phyloP scores from a whole-genome alignment of 2,113 vertebrate genomes.

The Crotalus helleri region DNA sequence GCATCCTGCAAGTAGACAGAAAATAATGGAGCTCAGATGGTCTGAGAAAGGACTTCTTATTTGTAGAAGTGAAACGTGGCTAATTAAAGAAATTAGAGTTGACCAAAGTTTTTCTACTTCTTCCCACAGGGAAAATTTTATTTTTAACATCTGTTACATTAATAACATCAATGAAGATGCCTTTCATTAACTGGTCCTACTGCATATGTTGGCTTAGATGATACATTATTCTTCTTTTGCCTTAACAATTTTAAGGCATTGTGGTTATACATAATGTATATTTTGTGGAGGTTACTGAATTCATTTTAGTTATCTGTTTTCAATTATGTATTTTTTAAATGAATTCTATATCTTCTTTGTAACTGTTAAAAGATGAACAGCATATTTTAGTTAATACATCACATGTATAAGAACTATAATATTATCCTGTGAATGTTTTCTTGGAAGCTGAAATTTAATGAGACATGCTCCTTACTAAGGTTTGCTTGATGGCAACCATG shows the following conservation, averaged over 20 bases:
- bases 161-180: neutral
- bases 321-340: neutral
- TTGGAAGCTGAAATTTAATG: neutral
- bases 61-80: constrained; percentile 33
- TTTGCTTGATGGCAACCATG: neutral
- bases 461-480: neutral
- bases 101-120: neutral
- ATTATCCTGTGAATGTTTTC: neutral
- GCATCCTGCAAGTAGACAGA: constrained; percentile 44
- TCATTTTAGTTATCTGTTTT: neutral
- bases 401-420: constrained; percentile 1
- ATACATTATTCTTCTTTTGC: neutral
- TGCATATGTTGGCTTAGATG: neutral
- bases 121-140: neutral
- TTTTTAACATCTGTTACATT: constrained; percentile 8
- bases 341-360: neutral
- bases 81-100: constrained; percentile 31
- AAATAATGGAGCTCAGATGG: constrained; percentile 33
- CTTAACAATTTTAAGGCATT: neutral
- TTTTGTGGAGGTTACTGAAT: neutral
- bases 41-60: constrained; percentile 12
- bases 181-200: neutral
- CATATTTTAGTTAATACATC: neutral
- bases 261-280: neutral
- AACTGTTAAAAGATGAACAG: neutral